A percentile compares a stretch with the other conserved stretches of the same genome.
Evolutionary conservation across 2,797 vertebrate genomes (phyloP).

Genomic region (Clarias platycephalus): DNA sequence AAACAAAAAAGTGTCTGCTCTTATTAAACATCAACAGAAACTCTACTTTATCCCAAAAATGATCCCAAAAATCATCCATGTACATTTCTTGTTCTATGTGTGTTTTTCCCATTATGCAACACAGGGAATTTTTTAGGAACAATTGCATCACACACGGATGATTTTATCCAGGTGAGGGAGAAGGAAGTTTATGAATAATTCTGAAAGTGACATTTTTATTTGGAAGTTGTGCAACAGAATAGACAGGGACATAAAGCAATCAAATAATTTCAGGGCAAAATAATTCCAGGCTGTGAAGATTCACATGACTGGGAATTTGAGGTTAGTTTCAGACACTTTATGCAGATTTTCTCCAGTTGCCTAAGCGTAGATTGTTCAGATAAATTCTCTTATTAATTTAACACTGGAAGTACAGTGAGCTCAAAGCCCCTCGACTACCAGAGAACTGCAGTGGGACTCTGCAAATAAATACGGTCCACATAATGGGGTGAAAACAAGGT

Average conservation of each 20-base stretch:
- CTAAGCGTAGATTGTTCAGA: not conserved
- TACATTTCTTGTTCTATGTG: not conserved
- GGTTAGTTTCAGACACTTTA: not conserved
- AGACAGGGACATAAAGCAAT: conserved; percentile 3
- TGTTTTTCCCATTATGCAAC: conserved; percentile 25
- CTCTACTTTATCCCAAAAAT: too few relatives aligned
- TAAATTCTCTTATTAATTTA: not conserved
- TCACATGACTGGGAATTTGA: conserved; percentile 32
- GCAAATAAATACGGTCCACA: not conserved
- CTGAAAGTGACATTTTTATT: conserved; percentile 20
- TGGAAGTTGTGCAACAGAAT: conserved; percentile 14
- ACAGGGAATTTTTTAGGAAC: conserved; percentile 26
- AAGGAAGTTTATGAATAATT: conserved; percentile 15
- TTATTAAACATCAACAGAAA: too few relatives aligned
- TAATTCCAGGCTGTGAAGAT: conserved; percentile 8
- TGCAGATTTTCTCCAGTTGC: conserved; percentile 21
- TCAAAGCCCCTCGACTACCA: conserved; percentile 1
- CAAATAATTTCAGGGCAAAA: not conserved
- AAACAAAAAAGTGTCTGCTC: too few relatives aligned
- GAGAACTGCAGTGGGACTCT: not conserved
- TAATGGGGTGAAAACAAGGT: not conserved
- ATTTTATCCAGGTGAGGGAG: conserved; percentile 21
- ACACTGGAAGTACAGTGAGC: not conserved
- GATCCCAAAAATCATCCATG: not conserved
- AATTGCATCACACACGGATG: not conserved